A percentile compares a stretch with the other conserved stretches of the same genome.
phyloP scores from a whole-genome alignment of 1,140 invertebrate species.

The Diprion similis region DNA sequence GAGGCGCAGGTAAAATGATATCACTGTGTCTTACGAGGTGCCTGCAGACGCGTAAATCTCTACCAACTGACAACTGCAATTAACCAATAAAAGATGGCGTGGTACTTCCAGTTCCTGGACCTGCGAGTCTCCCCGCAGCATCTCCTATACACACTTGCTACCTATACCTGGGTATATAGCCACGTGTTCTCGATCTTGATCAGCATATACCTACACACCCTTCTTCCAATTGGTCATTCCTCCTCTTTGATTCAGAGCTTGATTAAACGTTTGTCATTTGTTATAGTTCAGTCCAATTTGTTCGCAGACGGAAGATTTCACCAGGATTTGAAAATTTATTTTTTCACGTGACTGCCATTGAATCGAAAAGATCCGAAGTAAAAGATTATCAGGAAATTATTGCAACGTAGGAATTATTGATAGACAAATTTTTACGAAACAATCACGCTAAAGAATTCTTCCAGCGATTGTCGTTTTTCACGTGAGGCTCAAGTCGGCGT shows the following conservation, averaged over 20 bases:
- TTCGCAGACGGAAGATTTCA: not conserved
- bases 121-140: not conserved
- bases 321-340: no score
- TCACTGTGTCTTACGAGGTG: not conserved
- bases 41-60: not conserved
- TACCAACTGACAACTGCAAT: slow-evolving; percentile 5
- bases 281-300: not conserved
- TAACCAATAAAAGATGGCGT: slow-evolving; percentile 7
- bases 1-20: slow-evolving; percentile 2
- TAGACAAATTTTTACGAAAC: no score
- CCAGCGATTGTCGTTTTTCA: no score
- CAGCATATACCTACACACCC: not conserved
- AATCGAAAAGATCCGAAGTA: no score
- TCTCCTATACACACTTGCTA: not conserved
- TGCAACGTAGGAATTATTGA: no score
- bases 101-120: not conserved
- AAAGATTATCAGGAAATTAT: no score
- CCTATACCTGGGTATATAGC: not conserved
- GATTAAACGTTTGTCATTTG: slow-evolving; percentile 3
- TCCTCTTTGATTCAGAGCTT: not conserved
- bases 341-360: no score
- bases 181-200: not conserved
- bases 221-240: not conserved
- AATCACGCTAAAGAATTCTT: no score
- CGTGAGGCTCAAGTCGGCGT: no score